phyloP scores from a whole-genome alignment of 2,113 vertebrate genomes.

The Arenaria interpres region DNA sequence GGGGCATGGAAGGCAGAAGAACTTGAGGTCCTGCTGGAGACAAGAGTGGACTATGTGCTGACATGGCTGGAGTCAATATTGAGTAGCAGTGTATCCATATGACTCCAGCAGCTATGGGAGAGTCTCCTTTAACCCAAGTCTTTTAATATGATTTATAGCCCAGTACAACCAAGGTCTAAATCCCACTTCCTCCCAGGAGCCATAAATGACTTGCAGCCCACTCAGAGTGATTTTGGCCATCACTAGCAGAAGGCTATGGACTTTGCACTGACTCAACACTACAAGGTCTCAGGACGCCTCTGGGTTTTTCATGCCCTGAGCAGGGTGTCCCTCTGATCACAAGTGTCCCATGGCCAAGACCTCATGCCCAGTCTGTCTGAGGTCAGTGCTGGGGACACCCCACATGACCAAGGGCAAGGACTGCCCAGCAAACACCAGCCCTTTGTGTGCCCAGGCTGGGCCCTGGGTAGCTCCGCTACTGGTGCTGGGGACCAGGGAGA shows the following conservation, averaged over 20 bases:
- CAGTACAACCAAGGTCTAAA: background rate
- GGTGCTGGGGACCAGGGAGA: background rate
- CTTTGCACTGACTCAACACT: background rate
- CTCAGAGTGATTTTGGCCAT: background rate
- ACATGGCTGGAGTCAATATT: background rate
- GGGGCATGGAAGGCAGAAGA: background rate
- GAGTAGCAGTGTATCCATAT: background rate
- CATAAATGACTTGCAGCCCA: background rate
- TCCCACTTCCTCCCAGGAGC: background rate
- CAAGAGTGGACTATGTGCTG: background rate
- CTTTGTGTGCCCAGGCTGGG: background rate
- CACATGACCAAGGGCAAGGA: background rate
- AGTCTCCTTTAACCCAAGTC: background rate
- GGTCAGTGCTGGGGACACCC: background rate
- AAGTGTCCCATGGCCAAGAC: accelerated
- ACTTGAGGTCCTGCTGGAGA: background rate
- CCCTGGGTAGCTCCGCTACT: background rate
- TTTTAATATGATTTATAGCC: background rate
- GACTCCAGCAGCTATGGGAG: background rate
- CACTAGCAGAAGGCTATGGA: background rate
- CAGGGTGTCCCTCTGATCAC: background rate
- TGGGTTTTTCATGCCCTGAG: background rate
- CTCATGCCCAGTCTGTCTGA: background rate
- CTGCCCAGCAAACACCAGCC: background rate
- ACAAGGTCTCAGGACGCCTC: accelerated